Evolutionary conservation across 2,888 invertebrate genomes (phyloP).

Genomic region (Drosophila eohydei): DNA sequence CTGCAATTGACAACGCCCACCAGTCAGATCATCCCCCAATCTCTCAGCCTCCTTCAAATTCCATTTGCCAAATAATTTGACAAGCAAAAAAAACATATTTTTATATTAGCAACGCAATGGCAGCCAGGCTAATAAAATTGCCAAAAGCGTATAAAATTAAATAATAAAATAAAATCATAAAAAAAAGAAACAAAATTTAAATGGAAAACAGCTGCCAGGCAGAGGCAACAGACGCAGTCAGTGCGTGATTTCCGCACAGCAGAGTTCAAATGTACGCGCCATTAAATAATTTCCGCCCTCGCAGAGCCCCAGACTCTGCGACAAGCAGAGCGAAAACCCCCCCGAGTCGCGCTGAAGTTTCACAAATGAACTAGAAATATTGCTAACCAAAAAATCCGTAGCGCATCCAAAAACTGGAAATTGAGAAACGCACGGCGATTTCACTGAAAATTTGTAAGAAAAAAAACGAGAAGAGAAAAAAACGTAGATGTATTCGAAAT

Average conservation of each 20-base stretch:
- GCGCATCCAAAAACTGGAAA: constrained; percentile 64
- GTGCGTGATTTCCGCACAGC: constrained; percentile 78
- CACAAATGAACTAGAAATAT: constrained; percentile 75
- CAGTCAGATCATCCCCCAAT: background rate
- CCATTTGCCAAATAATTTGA: constrained; percentile 22
- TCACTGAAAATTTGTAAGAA: constrained; percentile 48
- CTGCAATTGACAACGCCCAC: constrained; percentile 1
- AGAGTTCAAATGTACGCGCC: constrained; percentile 74
- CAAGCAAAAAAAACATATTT: constrained; percentile 45
- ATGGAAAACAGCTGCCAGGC: constrained; percentile 61
- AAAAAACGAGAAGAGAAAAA: background rate
- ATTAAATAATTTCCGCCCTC: constrained; percentile 83
- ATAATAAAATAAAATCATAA: constrained; percentile 57
- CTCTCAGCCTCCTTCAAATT: background rate
- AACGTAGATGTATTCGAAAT: constrained; percentile 5
- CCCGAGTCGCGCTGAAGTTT: constrained; percentile 48
- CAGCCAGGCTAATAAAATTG: constrained; percentile 55
- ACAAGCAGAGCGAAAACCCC: constrained; percentile 14
- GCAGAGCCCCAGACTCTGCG: constrained; percentile 29
- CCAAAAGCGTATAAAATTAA: constrained; percentile 63
- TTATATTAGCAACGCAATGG: constrained; percentile 37
- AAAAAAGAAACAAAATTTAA: constrained; percentile 9
- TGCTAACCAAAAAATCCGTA: constrained; percentile 43
- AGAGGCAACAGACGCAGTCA: constrained; percentile 41
- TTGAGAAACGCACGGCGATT: constrained; percentile 58